A percentile compares a stretch with the other conserved stretches of the same genome.
Conservation (phyloP, 2,797 vertebrate genomes). For the Karalla daura region DNA sequence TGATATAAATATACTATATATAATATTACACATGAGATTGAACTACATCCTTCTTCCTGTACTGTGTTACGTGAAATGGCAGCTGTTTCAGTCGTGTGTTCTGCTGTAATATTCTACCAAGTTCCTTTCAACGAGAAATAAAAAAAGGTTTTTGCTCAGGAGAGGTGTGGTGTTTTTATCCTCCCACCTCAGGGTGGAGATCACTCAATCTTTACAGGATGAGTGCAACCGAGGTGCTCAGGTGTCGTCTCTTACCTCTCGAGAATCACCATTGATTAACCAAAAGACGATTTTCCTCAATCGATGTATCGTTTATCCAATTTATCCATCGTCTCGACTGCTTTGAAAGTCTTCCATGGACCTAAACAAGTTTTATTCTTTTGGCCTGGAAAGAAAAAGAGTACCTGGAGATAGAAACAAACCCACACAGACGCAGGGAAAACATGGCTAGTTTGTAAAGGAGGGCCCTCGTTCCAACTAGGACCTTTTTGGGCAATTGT, state of each 20-base stretch:
- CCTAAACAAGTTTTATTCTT: too few relatives aligned
- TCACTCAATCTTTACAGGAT: background rate
- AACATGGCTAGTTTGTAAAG: too few relatives aligned
- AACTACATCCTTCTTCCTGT: slow-evolving; percentile 92
- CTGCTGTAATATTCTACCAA: slow-evolving; percentile 92
- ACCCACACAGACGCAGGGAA: too few relatives aligned
- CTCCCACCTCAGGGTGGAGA: slow-evolving; percentile 6
- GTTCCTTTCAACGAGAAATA: slow-evolving; percentile 86
- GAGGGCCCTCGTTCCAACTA: too few relatives aligned
- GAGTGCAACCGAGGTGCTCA: background rate
- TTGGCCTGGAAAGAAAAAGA: too few relatives aligned
- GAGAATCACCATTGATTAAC: too few relatives aligned
- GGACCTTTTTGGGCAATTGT: too few relatives aligned
- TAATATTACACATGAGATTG: slow-evolving; percentile 84
- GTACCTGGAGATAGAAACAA: too few relatives aligned
- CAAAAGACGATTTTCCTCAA: background rate
- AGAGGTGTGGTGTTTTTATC: slow-evolving; percentile 61
- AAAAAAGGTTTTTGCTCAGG: slow-evolving; percentile 83
- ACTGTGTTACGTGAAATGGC: slow-evolving; percentile 97
- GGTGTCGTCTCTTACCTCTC: too few relatives aligned
- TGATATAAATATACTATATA: slow-evolving; percentile 82
- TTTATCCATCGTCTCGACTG: too few relatives aligned
- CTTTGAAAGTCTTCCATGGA: too few relatives aligned
- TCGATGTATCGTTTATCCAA: background rate
- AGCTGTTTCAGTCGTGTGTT: slow-evolving; percentile 97